Percentiles rank a stretch among this genome's conserved stretches.
These are phyloP conservation scores for Pseudorectes ferrugineus DNA, from an alignment of 2,113 vertebrate genomes.

Conservation along the genomic window DNA sequence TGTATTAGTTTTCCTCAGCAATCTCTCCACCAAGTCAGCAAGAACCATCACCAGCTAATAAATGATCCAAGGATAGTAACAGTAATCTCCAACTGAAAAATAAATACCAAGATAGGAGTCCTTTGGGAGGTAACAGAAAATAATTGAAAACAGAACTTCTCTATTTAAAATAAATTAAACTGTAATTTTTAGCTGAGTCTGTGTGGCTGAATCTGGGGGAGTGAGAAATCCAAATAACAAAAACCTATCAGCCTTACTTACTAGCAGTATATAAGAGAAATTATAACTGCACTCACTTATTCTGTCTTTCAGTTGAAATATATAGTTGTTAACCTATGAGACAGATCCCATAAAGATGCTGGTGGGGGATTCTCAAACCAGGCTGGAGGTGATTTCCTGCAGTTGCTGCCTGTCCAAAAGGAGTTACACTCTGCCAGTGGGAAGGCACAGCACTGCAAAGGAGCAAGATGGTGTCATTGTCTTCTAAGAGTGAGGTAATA, in stretches of 20 bases:
- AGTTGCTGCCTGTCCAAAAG: not conserved
- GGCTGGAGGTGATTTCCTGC: not conserved
- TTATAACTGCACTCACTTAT: not conserved
- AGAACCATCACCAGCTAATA: conserved; percentile 23
- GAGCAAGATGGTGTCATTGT: not conserved
- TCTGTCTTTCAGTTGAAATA: not conserved
- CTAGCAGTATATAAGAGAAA: not conserved
- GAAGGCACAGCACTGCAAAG: not conserved
- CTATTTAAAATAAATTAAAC: conserved; percentile 47
- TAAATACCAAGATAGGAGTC: not conserved
- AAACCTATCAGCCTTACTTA: not conserved
- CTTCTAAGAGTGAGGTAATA: not conserved
- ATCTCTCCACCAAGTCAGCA: conserved; percentile 15
- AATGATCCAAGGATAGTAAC: conserved; percentile 4
- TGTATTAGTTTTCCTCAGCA: conserved; percentile 7
- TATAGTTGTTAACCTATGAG: not conserved
- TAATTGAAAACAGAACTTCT: conserved; percentile 13
- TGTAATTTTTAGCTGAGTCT: not conserved
- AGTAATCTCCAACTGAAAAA: conserved; percentile 23
- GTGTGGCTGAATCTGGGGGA: not conserved
- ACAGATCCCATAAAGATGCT: not conserved
- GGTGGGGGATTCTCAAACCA: not conserved
- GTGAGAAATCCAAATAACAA: not conserved
- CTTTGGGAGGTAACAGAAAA: conserved; percentile 24
- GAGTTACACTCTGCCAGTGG: not conserved